Evolutionary conservation across 2,888 invertebrate genomes (phyloP), one percentile per base, ranked within the genome.

Genomic region (Lathronympha strigana): DNA sequence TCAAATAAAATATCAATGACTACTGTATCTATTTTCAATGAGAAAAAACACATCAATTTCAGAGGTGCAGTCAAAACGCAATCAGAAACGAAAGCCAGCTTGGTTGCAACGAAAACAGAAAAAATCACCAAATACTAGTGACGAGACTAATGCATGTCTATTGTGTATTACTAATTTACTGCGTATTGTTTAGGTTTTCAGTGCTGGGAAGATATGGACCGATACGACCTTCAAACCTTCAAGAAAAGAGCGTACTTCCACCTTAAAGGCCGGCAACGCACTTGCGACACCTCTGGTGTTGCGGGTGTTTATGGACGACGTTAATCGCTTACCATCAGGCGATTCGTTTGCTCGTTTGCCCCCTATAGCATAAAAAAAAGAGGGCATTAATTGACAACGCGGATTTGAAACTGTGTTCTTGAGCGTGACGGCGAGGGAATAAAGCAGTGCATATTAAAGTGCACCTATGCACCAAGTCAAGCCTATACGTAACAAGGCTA

Each of bases 21-120:
- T 8, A 28, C 5, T 28, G 5, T 1, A 28, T 8, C 28, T 28
- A 28, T 28, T 28, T 28, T 5, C 5, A 28, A 28, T 28, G 28
- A 28, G 28, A 28, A 28, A 5, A 1, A 28, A 28, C 6, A 5
- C 28, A 28, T 8, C 28, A 3, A 28, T 28, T 25, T 2, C 50
- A 43, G 21, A 28, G 4, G 49, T 28, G 58, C 58, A 45, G 58
- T 58, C 64, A 64, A 64, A 64, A 45, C 36, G 45, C 58, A 64
- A 58, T 58, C 51, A 58, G 51, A 25, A 57, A 43, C 21, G 23
- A n/a, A 64, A 63, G 57, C 40, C 21, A 33, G 49, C 49, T 40
- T 28, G 28, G 33, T 23, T 25, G 54, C 40, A 40, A 15, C 40
- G 15, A 49, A 50, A 15, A 40, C 21, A 9, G 31, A 55, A 28